Percentiles rank a stretch among this genome's conserved stretches.
phyloP scores from a whole-genome alignment of 30 jellyfish, hydroid and myxozoan species.

The Chrysaora quinquecirrha region DNA sequence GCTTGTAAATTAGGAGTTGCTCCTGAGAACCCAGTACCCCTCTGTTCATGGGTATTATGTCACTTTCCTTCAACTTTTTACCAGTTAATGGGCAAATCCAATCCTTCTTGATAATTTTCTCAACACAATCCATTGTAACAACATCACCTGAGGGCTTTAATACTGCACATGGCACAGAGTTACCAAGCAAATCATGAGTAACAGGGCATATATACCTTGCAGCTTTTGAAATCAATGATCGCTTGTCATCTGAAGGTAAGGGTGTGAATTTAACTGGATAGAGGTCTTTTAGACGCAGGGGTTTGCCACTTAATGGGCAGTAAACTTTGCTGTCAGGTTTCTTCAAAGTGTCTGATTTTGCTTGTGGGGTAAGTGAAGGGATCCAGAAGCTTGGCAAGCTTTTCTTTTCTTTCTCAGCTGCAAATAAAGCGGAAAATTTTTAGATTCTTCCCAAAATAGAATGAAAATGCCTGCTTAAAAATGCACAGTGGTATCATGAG shows the following conservation, averaged over 20 bases:
- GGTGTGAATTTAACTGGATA: constrained; percentile 81
- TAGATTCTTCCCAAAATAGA: no score
- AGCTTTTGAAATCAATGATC: constrained; percentile 51
- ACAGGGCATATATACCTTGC: constrained; percentile 90
- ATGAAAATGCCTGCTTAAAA: no score
- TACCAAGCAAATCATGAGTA: constrained; percentile 82
- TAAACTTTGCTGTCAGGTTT: constrained; percentile 84
- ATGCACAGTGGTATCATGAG: no score
- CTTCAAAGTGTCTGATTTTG: constrained; percentile 52
- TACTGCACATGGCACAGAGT: constrained; percentile 93
- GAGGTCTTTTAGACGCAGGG: constrained; percentile 75
- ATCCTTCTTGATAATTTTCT: constrained; percentile 77
- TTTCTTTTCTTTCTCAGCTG: constrained; percentile 41
- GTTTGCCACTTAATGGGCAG: constrained; percentile 92
- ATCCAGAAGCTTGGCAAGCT: constrained; percentile 95
- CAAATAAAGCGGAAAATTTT: no score
- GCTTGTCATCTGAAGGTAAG: constrained; percentile 60
- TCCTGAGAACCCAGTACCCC: constrained; percentile 97
- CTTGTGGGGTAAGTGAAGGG: constrained; percentile 93
- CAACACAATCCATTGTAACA: constrained; percentile 92
- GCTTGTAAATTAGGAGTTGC: constrained; percentile 69
- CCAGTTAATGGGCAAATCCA: constrained; percentile 97
- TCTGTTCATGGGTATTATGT: constrained; percentile 71
- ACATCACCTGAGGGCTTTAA: constrained; percentile 87
- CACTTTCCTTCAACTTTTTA: constrained; percentile 63